Base-by-base conservation (phyloP, 2,888 invertebrate species). In the Drosophila nr. fundita region DNA sequence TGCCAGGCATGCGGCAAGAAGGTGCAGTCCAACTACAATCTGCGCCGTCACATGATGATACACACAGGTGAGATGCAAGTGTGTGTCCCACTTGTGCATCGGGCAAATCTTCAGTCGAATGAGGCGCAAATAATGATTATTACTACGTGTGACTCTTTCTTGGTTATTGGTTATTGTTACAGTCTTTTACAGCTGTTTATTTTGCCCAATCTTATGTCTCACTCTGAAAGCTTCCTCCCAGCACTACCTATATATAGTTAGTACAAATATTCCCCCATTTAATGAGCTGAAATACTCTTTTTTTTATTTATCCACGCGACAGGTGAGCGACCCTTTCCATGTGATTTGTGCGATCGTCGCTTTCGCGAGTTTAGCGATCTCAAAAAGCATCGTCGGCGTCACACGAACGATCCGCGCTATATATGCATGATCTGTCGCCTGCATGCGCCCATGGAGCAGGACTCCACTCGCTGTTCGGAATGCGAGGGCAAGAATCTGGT, bases 41-140 rank as follows among this genome's bases (percentile, higher is more conserved):
- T 93, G 45, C 87, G 92, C 5, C 88, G 93, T 2, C 93, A 93
- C 74, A 93, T 92, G 93, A 93, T 93, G 93, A 93, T 93, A 71
- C 93, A 93, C 67, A 92, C 92, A 73, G 92, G 92, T 93, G 54
- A 76, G 61, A 13, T 38, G 2, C 38, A 38, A 38, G 18, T 38
- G 38, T 38, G 27, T 13, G 36, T 27, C 32, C 42, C 49, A 40
- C 21, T 55, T 55, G 69, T 68, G 53, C 68, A 68, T 11, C 24
- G 30, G 36, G 45, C 30, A 53, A 54, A 24, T 45, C 65, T 24
- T 18, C 2, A n/a, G 11, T 4, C 13, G 34, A 63, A 29, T 29
- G 13, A 42, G 3, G 4, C 1, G 0, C 6, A 45, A 4, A 2
- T 1, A 45, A 21, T 13, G 45, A 13, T 21, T 21, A 7, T 42